Base-by-base conservation (phyloP, 1,140 invertebrate species). In the Muscidifurax raptorellus region DNA sequence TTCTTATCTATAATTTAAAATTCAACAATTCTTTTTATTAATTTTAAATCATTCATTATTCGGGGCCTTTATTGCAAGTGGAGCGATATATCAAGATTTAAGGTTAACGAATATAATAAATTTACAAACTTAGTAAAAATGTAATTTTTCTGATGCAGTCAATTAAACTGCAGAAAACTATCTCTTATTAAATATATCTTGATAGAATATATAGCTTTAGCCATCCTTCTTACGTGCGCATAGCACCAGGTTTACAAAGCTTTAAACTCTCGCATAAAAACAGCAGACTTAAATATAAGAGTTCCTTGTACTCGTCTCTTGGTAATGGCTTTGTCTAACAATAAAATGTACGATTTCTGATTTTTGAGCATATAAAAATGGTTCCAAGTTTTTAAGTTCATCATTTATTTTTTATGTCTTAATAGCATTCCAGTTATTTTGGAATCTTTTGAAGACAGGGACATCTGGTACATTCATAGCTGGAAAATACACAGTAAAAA, bases 361-460 rank as follows among this genome's bases (percentile, higher is more conserved):
- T 36, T 36, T 36, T 36, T 36, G 32, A 36, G 3, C 32, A 4
- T 0, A 36, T 36, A 36, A 36, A 36, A 36, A 36, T 36, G 32
- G 32, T 36, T 36, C 32, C 32, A 36, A 36, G 9, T 36, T 6
- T 36, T 36, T 0, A 36, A 36, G 32, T 7, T 7, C 32, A 36
- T 36, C 4, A 36, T 36, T 36, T 7, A 36, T 36, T 36, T 36
- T 7, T 36, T 4, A 4, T 36, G 32, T 36, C 32, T 36, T 4
- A 7, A 90, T 88, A 32, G 77, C 79, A 83, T 86, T 66, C 89
- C 87, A 91, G 52, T 32, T 30, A 80, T 85, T 84, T 80, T 88
- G 86, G 86, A 90, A 90, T 67, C 87, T 86, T 87, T 90, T 89
- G 71, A 91, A 91, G 44, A 90, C 27, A 86, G 40, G 59, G 67